Percentiles rank a stretch among this genome's conserved stretches.
phyloP scores from a whole-genome alignment of 2,797 vertebrate genomes.

The Scolopax bukidnonensis region DNA sequence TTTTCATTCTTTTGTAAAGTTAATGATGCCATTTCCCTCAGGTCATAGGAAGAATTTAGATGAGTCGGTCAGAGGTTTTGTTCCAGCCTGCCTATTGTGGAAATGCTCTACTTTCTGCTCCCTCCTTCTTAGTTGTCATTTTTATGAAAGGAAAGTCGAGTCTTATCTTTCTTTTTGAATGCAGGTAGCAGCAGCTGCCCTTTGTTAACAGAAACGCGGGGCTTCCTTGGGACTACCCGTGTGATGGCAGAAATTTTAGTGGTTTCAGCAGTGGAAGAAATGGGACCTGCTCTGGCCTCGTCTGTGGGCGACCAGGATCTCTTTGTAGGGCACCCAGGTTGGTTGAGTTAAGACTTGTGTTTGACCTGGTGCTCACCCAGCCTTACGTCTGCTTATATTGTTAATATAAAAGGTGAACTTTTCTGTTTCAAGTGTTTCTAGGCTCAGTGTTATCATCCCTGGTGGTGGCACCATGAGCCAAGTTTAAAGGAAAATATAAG shows the following conservation, averaged over 20 bases:
- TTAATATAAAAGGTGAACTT: background rate
- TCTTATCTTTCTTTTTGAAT: background rate
- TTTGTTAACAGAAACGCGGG: background rate
- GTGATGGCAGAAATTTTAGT: background rate
- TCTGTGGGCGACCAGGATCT: background rate
- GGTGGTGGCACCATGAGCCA: background rate
- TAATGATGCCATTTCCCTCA: background rate
- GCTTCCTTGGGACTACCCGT: background rate
- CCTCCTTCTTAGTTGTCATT: background rate
- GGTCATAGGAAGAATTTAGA: background rate
- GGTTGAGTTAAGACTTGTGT: background rate
- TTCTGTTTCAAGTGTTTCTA: background rate
- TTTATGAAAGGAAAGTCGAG: background rate
- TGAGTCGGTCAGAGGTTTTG: background rate
- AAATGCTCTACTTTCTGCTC: background rate
- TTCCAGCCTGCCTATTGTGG: background rate
- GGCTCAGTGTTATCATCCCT: background rate
- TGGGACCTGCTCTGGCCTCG: accelerated
- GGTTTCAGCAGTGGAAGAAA: background rate
- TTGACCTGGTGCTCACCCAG: background rate
- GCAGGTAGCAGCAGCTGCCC: background rate
- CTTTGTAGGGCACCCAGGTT: background rate
- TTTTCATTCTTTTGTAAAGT: background rate
- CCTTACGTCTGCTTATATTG: background rate
- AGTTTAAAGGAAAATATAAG: background rate